phyloP scores from a whole-genome alignment of 2,888 invertebrate genomes.

The Drosophila fulvimacula region DNA sequence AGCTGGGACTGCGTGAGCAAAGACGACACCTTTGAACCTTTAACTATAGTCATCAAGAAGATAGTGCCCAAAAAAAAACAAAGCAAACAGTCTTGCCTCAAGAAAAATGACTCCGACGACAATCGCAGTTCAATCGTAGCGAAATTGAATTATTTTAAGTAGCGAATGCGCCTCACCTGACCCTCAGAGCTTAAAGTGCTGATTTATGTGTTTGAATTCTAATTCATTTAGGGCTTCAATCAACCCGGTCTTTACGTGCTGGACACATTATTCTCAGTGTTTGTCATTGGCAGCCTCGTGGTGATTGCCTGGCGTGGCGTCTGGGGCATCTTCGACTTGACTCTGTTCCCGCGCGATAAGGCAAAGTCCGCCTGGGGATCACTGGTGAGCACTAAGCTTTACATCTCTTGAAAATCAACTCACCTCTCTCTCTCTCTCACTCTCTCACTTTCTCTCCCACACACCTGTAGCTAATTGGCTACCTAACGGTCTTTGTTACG shows the following conservation, averaged over 20 bases:
- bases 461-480: constrained; percentile 87
- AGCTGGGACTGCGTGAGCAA: neutral
- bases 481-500: constrained; percentile 89
- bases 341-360: constrained; percentile 90
- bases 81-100: neutral
- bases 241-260: constrained; percentile 91
- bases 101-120: neutral
- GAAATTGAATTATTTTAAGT: neutral
- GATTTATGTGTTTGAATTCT: neutral
- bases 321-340: constrained; percentile 93
- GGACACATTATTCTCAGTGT: constrained; percentile 94
- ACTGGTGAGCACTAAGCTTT: constrained; percentile 87
- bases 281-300: constrained; percentile 92
- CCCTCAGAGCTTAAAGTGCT: neutral
- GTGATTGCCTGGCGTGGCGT: constrained; percentile 95
- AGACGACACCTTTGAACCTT: neutral
- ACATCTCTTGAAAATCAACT: neutral
- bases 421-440: neutral
- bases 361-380: constrained; percentile 91
- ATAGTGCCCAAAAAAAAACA: neutral
- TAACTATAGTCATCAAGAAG: neutral
- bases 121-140: neutral
- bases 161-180: neutral
- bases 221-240: constrained; percentile 87
- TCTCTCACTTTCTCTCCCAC: neutral